Base-by-base conservation (phyloP, 2,113 vertebrate genomes). In the Nestor notabilis region DNA sequence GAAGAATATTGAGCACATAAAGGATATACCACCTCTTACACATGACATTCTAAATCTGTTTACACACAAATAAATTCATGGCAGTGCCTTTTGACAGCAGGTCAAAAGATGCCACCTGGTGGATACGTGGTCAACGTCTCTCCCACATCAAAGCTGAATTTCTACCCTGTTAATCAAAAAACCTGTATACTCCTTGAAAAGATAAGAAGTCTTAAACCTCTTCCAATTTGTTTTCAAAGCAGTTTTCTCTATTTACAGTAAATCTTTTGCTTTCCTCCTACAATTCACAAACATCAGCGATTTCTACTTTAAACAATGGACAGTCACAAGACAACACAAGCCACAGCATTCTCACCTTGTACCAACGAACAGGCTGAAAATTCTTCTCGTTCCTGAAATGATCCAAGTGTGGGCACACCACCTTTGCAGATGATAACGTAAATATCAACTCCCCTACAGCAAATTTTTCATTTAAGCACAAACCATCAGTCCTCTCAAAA, bases 381-480 rank as follows among this genome's bases (percentile, higher is more conserved):
- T 97, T 66, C 33, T 97, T 89, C 61, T 97, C 97, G 20, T 75
- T 49, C 47, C 96, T 96, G 61, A 98, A 98, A n/a, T 90, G 85
- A 16, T 29, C 79, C 90, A 98, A 41, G 44, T 98, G 89, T n/a
- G 99, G 99, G 85, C 99, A 99, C 16, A 96, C 84, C 7, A 99
- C 82, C 0, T 3, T 74, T 72, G 97, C 98, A 23, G 87, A 68
- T 66, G 50, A 21, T 17, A 50, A 39, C 1, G 95, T 41, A 27
- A 33, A 91, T 28, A 97, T 46, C 20, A 70, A 52, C 79, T 97
- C 95, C 28, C 7, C 35, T 77, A 96, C 97, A 50, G 93, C 55
- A 75, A 93, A 83, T 60, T 96, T 53, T 65, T 94, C 27, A 43
- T 93, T 98, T 58, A 98, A 96, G 87, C 98, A 98, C 27, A 96